A percentile compares a stretch with the other conserved stretches of the same genome.
Conservation (phyloP, 2,888 invertebrate genomes). For the Drepanosiphum platanoidis region DNA sequence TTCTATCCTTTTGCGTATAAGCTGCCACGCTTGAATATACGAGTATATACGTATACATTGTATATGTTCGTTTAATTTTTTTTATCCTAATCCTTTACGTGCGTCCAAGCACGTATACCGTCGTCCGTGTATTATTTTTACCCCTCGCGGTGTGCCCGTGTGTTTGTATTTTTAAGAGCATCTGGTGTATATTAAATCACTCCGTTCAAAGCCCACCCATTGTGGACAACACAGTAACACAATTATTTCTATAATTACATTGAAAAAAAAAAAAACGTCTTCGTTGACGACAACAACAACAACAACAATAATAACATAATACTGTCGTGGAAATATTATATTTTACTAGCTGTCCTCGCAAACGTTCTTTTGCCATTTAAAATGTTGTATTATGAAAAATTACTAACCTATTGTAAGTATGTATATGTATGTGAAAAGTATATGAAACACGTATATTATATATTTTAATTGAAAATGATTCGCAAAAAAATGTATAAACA, state of each 20-base stretch:
- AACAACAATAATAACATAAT: background rate
- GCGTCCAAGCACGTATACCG: background rate
- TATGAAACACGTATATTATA: no score
- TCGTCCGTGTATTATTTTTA: background rate
- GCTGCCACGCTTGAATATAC: background rate
- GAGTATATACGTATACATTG: no score
- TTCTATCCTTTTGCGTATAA: background rate
- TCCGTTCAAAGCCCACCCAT: constrained; percentile 2
- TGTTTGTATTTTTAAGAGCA: background rate
- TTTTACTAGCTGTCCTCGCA: no score
- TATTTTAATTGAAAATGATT: no score
- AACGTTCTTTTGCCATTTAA: no score
- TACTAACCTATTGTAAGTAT: no score
- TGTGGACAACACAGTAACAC: background rate
- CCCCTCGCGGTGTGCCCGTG: background rate
- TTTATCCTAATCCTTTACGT: constrained; percentile 10
- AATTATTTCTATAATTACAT: background rate
- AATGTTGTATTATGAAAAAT: no score
- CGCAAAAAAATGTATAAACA: no score
- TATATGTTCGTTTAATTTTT: background rate
- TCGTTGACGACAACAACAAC: background rate
- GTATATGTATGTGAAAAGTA: no score
- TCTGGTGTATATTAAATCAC: background rate
- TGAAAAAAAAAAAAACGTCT: no score
- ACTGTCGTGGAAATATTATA: no score